Evolutionary conservation across 2,113 vertebrate genomes (phyloP), one percentile per base, ranked within the genome.

Genomic region (Chunga burmeisteri): DNA sequence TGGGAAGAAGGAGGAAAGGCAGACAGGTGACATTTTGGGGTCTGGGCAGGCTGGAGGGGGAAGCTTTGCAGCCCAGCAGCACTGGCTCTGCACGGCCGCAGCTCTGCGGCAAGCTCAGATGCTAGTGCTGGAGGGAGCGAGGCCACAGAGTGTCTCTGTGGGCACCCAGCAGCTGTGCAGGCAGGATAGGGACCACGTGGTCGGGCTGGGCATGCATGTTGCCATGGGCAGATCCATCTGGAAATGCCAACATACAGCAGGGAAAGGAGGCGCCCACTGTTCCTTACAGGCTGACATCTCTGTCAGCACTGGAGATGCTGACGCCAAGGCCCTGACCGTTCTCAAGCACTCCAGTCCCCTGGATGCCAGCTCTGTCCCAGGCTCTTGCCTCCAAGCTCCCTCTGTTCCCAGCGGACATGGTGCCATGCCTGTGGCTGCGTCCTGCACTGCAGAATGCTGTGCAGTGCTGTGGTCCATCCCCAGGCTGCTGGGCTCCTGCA

Each of bases 401-500:
- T 63, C 62, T 92, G 34, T 44, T 94, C 10, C 62, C 15, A 4
- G 13, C 0, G 0, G n/a, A 53, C 27, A 15, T 1, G 0, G n/a
- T 38, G 73, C 40, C 20, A 18, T 53, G 42, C 73, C 74, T 62
- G 50, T 9, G 2, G 29, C 71, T 6, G 0, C 7, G 3, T 56
- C 15, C n/a, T 83, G 26, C 5, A 1, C 34, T 47, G 27, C 9
- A 1, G 30, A 10, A 6, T 74, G 55, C 61, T 52, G 18, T 49
- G 47, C 47, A 58, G 38, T 1, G 1, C n/a, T 1, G 0, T 49
- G n/a, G 30, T 72, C 65, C 27, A 13, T 22, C 52, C 21, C 34
- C 21, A 32, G 52, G 29, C 20, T 85, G 32, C 34, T 61, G n/a
- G 27, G 47, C 25, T 86, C 25, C 49, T 77, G 58, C 63, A 68